Conservation (phyloP, 2,113 vertebrate species). For the Aptenodytes patagonicus region DNA sequence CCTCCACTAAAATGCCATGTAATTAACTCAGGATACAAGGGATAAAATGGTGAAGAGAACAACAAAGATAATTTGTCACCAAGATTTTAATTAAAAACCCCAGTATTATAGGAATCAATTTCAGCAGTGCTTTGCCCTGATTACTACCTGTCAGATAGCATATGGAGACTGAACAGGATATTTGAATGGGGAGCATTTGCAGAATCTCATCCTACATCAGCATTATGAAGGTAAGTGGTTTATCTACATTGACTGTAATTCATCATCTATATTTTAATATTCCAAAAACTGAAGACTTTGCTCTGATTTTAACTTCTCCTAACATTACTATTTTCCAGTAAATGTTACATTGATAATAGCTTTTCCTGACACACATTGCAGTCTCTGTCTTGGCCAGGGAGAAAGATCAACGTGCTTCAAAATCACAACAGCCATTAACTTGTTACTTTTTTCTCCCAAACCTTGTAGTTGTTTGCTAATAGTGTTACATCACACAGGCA, state of each 20-base stretch:
- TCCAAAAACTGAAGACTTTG: neutral
- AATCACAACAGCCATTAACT: neutral
- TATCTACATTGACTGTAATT: conserved; percentile 17
- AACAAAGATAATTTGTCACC: conserved; percentile 58
- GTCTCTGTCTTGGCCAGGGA: neutral
- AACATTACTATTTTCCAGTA: neutral
- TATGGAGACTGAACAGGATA: neutral
- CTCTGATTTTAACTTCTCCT: neutral
- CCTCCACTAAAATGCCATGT: neutral
- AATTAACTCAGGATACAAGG: conserved; percentile 39
- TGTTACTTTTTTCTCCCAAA: neutral
- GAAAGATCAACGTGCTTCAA: neutral
- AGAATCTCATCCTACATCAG: conserved; percentile 15
- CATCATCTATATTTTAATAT: neutral
- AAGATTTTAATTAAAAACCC: conserved; percentile 32
- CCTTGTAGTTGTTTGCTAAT: neutral
- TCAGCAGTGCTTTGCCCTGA: conserved; percentile 17
- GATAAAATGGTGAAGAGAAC: neutral
- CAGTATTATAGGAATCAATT: conserved; percentile 36
- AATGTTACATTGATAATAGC: neutral
- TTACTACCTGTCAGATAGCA: conserved; percentile 28
- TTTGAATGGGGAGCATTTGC: neutral
- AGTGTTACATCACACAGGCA: neutral
- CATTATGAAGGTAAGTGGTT: neutral
- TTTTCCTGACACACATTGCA: neutral